These are phyloP conservation scores for Sternarchorhynchus goeldii DNA, from an alignment of 2,797 vertebrate genomes.

Conservation along the genomic window DNA sequence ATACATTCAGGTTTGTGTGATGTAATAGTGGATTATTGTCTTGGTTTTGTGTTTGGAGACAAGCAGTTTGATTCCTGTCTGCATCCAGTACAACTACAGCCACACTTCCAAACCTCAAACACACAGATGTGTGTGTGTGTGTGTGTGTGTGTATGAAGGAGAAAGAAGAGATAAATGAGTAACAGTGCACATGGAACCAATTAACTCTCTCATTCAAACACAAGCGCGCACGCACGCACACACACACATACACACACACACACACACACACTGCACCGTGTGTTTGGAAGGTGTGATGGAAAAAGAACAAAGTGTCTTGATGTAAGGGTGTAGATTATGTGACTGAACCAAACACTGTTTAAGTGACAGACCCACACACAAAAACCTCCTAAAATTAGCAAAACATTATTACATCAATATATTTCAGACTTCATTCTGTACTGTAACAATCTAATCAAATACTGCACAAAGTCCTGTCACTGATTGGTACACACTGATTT, in stretches of 20 bases:
- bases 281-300: conserved; percentile 15
- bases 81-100: neutral
- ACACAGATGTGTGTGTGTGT: conserved; percentile 19
- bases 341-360: neutral
- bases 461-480: too few species aligned
- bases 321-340: neutral
- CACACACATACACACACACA: neutral
- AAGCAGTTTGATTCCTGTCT: conserved; percentile 20
- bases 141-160: neutral
- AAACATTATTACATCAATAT: too few species aligned
- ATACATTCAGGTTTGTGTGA: conserved; percentile 15
- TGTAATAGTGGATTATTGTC: conserved; percentile 15
- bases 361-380: neutral
- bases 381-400: neutral
- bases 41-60: conserved; percentile 16
- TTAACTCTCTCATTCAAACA: conserved; percentile 27
- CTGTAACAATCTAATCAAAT: too few species aligned
- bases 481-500: too few species aligned
- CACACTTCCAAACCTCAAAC: conserved; percentile 43
- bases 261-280: neutral
- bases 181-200: conserved; percentile 50
- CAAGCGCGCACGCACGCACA: conserved; percentile 6
- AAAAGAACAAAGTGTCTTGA: conserved; percentile 23
- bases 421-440: too few species aligned
- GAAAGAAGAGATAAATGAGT: conserved; percentile 32